phyloP scores from a whole-genome alignment of 2,888 invertebrate species.

The Pycnomerus fuliginosus region DNA sequence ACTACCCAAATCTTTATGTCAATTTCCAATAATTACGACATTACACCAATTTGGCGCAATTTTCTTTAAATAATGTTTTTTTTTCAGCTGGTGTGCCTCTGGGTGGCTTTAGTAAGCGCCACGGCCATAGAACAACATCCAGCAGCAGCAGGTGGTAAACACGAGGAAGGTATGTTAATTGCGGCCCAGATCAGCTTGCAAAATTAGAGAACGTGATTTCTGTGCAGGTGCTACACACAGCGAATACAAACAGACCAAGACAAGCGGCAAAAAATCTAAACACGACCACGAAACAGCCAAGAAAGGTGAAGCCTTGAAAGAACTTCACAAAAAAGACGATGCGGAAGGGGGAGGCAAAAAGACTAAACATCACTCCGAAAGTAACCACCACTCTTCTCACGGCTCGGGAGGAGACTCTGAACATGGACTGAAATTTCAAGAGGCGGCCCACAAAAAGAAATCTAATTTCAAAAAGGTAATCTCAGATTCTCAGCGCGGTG shows the following conservation, averaged over 20 bases:
- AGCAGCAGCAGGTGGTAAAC: constrained; percentile 8
- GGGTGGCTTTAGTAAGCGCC: constrained; percentile 6
- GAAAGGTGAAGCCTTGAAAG: constrained; percentile 40
- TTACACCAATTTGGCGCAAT: too few species aligned
- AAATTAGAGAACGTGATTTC: constrained; percentile 1
- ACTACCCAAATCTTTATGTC: too few species aligned
- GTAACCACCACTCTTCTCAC: constrained; percentile 38
- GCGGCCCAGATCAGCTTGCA: background rate
- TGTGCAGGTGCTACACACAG: constrained; percentile 29
- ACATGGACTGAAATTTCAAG: constrained; percentile 43
- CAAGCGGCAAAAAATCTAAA: constrained; percentile 35
- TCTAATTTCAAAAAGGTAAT: constrained; percentile 40
- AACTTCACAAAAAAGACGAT: constrained; percentile 40
- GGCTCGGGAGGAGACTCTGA: constrained; percentile 38
- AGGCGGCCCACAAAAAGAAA: constrained; percentile 41
- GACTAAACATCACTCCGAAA: constrained; percentile 38
- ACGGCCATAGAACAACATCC: constrained; percentile 1
- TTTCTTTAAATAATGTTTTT: too few species aligned
- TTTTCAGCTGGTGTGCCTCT: constrained; percentile 15
- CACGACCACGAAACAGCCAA: constrained; percentile 44
- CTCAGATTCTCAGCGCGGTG: background rate
- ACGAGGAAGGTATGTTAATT: constrained; percentile 22
- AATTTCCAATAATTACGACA: too few species aligned
- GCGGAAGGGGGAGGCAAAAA: constrained; percentile 47
- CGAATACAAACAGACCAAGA: constrained; percentile 32